phyloP scores from a whole-genome alignment of 1,140 invertebrate species.

The Caligus rogercresseyi region DNA sequence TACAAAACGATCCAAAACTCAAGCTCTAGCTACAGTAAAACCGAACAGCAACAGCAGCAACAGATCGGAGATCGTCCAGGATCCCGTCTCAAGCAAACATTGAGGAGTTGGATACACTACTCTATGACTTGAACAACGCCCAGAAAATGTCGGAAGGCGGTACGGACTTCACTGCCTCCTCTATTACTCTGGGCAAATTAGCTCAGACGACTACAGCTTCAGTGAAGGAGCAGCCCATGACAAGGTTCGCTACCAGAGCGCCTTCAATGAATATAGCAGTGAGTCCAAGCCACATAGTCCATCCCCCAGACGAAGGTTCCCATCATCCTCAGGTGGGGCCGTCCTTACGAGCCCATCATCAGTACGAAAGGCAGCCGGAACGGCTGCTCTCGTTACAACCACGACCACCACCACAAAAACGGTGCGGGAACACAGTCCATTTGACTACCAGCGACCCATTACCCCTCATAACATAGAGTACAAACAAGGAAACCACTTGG shows the following conservation, averaged over 20 bases:
- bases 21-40: not conserved
- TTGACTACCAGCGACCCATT: not conserved
- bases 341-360: not conserved
- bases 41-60: not conserved
- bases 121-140: slow-evolving; percentile 19
- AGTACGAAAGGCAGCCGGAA: not conserved
- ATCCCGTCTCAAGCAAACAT: slow-evolving; percentile 15
- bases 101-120: slow-evolving; percentile 16
- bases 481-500: not conserved
- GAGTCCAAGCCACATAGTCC: slow-evolving; percentile 8
- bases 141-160: slow-evolving; percentile 2
- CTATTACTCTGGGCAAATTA: not conserved
- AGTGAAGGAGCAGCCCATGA: not conserved
- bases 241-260: not conserved
- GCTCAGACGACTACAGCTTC: slow-evolving; percentile 15
- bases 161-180: not conserved
- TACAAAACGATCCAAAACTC: slow-evolving; percentile 1
- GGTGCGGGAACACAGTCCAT: not conserved
- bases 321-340: not conserved
- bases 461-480: not conserved
- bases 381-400: not conserved
- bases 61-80: not conserved
- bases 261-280: slow-evolving; percentile 14
- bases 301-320: slow-evolving; percentile 6
- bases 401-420: not conserved